phyloP scores from a whole-genome alignment of 2,797 vertebrate genomes.

The Graptemys geographica region DNA sequence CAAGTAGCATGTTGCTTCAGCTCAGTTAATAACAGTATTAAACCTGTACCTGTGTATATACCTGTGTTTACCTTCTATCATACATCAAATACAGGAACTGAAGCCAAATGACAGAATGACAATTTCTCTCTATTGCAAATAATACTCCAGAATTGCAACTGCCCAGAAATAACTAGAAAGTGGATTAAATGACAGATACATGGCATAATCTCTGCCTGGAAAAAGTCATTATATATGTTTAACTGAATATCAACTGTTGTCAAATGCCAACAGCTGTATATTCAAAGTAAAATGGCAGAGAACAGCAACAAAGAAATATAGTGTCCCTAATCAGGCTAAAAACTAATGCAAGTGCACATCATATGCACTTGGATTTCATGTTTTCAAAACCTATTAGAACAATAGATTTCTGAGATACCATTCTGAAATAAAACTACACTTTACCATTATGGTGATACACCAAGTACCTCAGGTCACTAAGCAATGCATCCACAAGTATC shows the following conservation, averaged over 20 bases:
- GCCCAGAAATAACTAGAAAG: background rate
- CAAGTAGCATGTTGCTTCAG: constrained; percentile 16
- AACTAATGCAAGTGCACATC: background rate
- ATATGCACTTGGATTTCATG: background rate
- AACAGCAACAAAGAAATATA: constrained; percentile 3
- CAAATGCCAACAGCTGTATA: constrained; percentile 18
- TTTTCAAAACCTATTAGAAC: background rate
- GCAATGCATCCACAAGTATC: background rate
- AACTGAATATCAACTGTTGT: constrained; percentile 1
- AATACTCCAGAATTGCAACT: background rate
- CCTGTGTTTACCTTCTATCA: background rate
- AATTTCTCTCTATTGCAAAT: background rate
- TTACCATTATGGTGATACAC: background rate
- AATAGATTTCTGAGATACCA: background rate
- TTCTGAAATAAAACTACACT: background rate
- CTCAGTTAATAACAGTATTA: constrained; percentile 17
- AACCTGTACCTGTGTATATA: background rate
- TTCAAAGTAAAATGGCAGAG: background rate
- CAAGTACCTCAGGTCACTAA: background rate
- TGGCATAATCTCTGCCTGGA: background rate
- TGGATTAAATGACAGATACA: constrained; percentile 7
- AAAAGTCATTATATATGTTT: background rate
- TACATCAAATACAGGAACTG: background rate
- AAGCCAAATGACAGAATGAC: background rate
- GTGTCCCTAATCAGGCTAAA: background rate